These are phyloP conservation scores for Montipora cactus DNA, from an alignment of 64 coral and sea anemone species.

Conservation along the genomic window DNA sequence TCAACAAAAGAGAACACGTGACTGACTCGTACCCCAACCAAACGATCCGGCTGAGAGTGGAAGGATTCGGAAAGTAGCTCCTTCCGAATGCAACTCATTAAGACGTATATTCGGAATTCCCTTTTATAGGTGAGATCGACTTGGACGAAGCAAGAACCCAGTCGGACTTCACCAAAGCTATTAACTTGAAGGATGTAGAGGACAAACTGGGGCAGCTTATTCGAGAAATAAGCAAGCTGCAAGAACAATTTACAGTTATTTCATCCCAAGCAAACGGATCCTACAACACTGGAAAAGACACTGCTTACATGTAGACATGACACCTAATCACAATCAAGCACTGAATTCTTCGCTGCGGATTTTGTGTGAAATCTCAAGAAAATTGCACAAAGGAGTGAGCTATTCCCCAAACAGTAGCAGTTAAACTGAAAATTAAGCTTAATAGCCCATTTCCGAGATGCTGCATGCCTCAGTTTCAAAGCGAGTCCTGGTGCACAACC, in stretches of 20 bases:
- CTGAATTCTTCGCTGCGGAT: too few relatives aligned
- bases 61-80: too few relatives aligned
- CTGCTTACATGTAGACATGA: not conserved
- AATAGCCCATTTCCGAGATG: too few relatives aligned
- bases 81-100: not conserved
- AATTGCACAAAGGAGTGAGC: too few relatives aligned
- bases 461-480: too few relatives aligned
- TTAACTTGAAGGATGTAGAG: slow-evolving; percentile 23
- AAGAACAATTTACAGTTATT: not conserved
- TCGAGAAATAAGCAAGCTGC: slow-evolving; percentile 13
- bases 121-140: not conserved
- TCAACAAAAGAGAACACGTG: too few relatives aligned
- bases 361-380: too few relatives aligned
- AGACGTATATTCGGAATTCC: not conserved
- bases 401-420: too few relatives aligned
- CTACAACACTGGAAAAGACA: not conserved
- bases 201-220: slow-evolving; percentile 8
- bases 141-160: not conserved
- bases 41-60: too few relatives aligned
- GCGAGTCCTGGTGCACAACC: too few relatives aligned
- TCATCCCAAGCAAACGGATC: not conserved
- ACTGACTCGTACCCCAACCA: too few relatives aligned
- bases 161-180: not conserved
- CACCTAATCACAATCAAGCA: not conserved
- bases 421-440: too few relatives aligned